Conservation (phyloP, 2,113 vertebrate genomes). For the Zonotrichia leucophrys region DNA sequence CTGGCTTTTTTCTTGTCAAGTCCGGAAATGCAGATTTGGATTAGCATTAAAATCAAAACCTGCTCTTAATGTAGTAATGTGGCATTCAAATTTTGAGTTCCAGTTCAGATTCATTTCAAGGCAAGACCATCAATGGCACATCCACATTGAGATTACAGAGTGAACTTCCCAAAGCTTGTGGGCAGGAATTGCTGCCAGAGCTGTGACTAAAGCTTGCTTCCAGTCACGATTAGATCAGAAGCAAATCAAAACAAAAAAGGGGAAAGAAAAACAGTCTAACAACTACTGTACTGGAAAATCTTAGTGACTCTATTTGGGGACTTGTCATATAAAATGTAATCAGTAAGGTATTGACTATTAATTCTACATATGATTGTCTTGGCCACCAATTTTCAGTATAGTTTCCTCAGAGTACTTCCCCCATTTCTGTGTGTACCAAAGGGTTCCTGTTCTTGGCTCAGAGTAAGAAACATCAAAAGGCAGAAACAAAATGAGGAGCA, state of each 20-base stretch:
- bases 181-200: not conserved
- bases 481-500: not conserved
- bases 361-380: not conserved
- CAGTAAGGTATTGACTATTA: not conserved
- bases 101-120: not conserved
- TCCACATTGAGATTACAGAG: not conserved
- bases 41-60: not conserved
- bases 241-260: not conserved
- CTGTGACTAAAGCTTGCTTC: not conserved
- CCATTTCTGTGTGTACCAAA: not conserved
- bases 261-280: not conserved
- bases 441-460: not conserved
- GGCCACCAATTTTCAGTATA: not conserved
- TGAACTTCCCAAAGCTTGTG: not conserved
- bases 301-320: not conserved
- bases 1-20: not conserved
- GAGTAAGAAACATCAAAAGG: slow-evolving; percentile 14
- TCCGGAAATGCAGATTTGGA: not conserved
- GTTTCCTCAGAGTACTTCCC: not conserved
- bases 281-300: slow-evolving; percentile 3
- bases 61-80: not conserved
- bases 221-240: not conserved
- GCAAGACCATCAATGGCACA: not conserved
- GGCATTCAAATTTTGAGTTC: not conserved
- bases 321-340: not conserved